Conservation (phyloP, 2,888 invertebrate species). For the Perdita meconis region DNA sequence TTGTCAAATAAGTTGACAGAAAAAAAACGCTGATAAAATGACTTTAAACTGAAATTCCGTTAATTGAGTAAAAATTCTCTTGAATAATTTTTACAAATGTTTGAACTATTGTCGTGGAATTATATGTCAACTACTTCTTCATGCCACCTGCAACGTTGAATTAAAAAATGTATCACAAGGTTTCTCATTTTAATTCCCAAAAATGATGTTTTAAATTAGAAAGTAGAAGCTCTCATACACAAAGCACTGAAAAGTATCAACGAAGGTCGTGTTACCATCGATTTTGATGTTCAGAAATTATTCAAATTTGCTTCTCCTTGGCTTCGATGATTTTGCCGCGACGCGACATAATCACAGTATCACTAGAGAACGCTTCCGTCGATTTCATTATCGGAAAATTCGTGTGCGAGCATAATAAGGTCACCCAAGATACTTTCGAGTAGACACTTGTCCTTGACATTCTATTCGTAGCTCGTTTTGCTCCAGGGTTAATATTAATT, state of each 20-base stretch:
- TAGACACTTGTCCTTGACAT: constrained; percentile 33
- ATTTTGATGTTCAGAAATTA: not conserved
- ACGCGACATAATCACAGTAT: not conserved
- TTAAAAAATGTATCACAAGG: no score
- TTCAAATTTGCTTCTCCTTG: constrained; percentile 9
- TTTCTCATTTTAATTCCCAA: no score
- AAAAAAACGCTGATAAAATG: no score
- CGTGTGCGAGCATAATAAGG: constrained; percentile 43
- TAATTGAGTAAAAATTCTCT: no score
- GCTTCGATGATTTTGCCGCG: not conserved
- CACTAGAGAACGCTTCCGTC: not conserved
- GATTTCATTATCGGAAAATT: constrained; percentile 23
- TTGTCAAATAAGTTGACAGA: no score
- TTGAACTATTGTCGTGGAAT: no score
- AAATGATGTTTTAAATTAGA: no score
- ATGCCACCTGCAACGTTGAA: no score
- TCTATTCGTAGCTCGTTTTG: not conserved
- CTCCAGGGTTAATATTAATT: no score
- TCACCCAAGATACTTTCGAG: constrained; percentile 8
- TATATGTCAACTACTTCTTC: no score
- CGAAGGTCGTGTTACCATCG: not conserved
- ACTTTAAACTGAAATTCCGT: no score
- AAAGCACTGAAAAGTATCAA: not conserved
- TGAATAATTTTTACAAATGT: no score
- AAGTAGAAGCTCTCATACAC: constrained; percentile 4